Evolutionary conservation across 2,113 vertebrate genomes (phyloP).

Genomic region (Crotalus horridus): DNA sequence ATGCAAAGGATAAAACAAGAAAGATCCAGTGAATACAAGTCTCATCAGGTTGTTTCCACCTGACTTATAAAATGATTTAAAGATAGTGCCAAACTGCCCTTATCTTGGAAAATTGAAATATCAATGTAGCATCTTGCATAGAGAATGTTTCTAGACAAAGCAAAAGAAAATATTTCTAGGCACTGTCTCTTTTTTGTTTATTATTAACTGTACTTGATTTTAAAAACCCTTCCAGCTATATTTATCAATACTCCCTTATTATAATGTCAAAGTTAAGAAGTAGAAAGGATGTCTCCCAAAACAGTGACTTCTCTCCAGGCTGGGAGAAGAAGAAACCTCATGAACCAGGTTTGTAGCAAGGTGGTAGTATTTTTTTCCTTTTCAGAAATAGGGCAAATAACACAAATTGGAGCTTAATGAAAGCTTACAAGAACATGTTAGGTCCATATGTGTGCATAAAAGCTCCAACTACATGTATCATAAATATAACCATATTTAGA

Average conservation of each 20-base stretch:
- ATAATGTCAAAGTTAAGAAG: not conserved
- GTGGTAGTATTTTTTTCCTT: conserved; percentile 5
- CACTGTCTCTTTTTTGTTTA: not conserved
- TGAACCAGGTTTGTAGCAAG: conserved; percentile 28
- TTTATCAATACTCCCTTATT: not conserved
- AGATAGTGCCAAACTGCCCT: not conserved
- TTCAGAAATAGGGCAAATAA: not conserved
- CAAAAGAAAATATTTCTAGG: not conserved
- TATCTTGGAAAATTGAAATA: not conserved
- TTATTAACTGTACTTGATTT: not conserved
- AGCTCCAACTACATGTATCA: not conserved
- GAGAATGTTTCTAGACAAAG: not conserved
- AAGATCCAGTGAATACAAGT: not conserved
- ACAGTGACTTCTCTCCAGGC: not conserved
- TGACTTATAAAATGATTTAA: not conserved
- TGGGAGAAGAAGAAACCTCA: not conserved
- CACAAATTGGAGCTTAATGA: not conserved
- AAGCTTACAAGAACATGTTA: not conserved
- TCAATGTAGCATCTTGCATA: not conserved
- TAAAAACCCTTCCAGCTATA: not conserved
- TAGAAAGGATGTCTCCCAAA: not conserved
- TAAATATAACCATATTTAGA: not conserved
- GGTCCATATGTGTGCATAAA: not conserved
- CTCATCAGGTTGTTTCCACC: not conserved
- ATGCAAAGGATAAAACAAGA: not conserved